Percentiles rank a stretch among this genome's conserved stretches.
phyloP scores from a whole-genome alignment of 2,113 vertebrate species.

The Marcusenius ussheri region DNA sequence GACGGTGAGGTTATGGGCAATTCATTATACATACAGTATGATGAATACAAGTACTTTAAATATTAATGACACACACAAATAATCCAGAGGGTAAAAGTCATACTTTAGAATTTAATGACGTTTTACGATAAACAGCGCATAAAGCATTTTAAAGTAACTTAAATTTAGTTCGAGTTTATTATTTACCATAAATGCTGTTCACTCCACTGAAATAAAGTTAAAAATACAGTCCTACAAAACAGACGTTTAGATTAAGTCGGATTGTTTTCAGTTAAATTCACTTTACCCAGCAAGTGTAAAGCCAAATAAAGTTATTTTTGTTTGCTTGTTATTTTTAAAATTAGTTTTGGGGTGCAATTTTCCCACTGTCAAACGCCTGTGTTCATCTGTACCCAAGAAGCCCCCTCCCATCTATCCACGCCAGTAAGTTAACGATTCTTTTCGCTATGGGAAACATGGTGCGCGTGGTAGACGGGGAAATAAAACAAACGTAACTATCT shows the following conservation, averaged over 20 bases:
- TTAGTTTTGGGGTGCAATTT: background rate
- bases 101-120: background rate
- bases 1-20: background rate
- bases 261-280: background rate
- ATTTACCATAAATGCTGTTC: background rate
- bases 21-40: background rate
- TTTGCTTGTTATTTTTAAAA: background rate
- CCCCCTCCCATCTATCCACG: background rate
- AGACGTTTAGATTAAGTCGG: background rate
- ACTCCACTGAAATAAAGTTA: background rate
- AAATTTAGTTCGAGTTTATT: background rate
- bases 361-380: background rate
- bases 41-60: background rate
- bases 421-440: background rate
- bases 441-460: background rate
- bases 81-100: background rate
- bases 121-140: background rate
- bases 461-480: background rate
- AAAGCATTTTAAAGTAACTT: background rate
- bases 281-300: background rate
- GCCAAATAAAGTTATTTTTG: background rate
- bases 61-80: background rate
- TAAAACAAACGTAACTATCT: conserved; percentile 10
- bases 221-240: background rate
- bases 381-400: background rate